Evolutionary conservation across 2,797 vertebrate species (phyloP), one percentile per base, ranked within the genome.

Genomic region (Hozukius guyotensis): DNA sequence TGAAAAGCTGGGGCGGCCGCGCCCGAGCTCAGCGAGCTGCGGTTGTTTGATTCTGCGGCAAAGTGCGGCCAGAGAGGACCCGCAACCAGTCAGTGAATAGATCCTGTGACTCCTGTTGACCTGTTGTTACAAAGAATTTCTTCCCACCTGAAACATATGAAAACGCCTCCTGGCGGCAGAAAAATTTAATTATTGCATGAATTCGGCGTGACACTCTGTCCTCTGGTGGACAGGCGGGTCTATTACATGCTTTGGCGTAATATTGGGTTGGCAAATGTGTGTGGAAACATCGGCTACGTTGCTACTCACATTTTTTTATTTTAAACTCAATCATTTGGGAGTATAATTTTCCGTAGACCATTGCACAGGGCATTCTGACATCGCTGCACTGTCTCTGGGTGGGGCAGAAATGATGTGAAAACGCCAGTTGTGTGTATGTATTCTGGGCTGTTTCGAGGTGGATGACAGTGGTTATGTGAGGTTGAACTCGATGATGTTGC

Each of bases 391-490:
- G 25, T 64, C 6, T 64, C 31, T 61, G 29, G 69, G 66, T n/a
- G 38, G 52, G 14, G 42, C 22, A 34, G 20, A 42, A 31, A 42
- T 63, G 12, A 72, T 42, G 49, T 63, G 32, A 62, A 64, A 55
- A 75, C 32, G n/a, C 22, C 12, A 29, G 42, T 59, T 76, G 29
- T 64, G 57, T 49, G 22, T 42, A 64, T 52, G 64, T 68, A 36
- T 72, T 70, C 49, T 18, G 53, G 49, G 52, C 65, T 78, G 36
- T 82, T 84, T 42, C 59, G 34, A 60, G 32, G 20, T 63, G 67
- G 68, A 81, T 77, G 63, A 86, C 62, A 71, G 81, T 81, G 55
- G 63, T 77, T 83, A 57, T 72, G 78, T 74, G 84, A 85, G 81
- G 77, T 75, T 75, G 62, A 83, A 77, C 64, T 61, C 2, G 16